A percentile compares a stretch with the other conserved stretches of the same genome.
Evolutionary conservation across 2,888 invertebrate genomes (phyloP).

Genomic region (Netelia melanura): DNA sequence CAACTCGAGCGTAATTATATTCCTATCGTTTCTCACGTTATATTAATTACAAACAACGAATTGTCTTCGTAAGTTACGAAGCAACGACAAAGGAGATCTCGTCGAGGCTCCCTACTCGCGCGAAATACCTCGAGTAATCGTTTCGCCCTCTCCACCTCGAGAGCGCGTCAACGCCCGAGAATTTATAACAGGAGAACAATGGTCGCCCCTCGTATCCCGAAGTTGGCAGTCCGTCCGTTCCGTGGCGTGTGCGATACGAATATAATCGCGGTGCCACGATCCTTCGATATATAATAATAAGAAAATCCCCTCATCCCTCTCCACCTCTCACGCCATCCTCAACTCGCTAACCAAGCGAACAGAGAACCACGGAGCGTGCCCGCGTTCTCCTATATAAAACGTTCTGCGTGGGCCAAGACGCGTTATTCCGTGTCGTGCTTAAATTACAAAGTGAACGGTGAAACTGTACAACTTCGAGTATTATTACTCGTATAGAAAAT

Average conservation of each 20-base stretch:
- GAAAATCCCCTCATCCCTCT: neutral
- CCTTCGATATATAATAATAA: constrained; percentile 48
- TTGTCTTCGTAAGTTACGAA: constrained; percentile 6
- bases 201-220: constrained; percentile 56
- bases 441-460: constrained; percentile 66
- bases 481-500: constrained; percentile 61
- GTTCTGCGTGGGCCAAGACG: constrained; percentile 67
- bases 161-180: constrained; percentile 66
- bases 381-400: constrained; percentile 57
- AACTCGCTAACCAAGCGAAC: constrained; percentile 22
- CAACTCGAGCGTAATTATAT: neutral
- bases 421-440: constrained; percentile 68
- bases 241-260: constrained; percentile 50
- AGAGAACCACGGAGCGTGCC: constrained; percentile 59
- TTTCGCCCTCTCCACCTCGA: constrained; percentile 26
- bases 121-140: constrained; percentile 60
- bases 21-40: neutral
- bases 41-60: neutral
- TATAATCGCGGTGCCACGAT: constrained; percentile 62
- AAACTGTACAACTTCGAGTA: constrained; percentile 58
- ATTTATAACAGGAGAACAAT: constrained; percentile 66
- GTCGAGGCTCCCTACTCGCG: constrained; percentile 37
- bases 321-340: neutral
- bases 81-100: constrained; percentile 36
- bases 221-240: constrained; percentile 58